Percentiles rank a stretch among this genome's conserved stretches.
phyloP scores from a whole-genome alignment of 2,797 vertebrate genomes.

The Cyclopterus lumpus region DNA sequence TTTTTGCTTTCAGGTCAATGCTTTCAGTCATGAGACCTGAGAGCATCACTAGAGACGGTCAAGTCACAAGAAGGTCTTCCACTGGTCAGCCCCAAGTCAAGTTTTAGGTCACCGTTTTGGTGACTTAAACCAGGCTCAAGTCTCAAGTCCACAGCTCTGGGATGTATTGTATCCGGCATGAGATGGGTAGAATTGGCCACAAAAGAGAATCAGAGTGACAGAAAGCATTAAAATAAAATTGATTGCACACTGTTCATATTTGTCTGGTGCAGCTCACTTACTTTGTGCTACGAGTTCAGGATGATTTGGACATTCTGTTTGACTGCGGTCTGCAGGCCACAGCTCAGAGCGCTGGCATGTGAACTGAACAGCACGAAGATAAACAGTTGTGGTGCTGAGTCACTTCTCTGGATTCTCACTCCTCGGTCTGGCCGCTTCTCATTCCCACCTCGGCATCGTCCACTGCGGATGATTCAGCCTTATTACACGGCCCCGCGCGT shows the following conservation, averaged over 20 bases:
- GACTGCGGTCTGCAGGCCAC: conserved; percentile 22
- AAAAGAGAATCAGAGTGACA: neutral
- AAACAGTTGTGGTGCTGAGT: conserved; percentile 57
- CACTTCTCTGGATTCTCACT: conserved; percentile 59
- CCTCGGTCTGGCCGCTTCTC: conserved; percentile 43
- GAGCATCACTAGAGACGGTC: neutral
- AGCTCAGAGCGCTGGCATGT: conserved; percentile 16
- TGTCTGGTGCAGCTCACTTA: neutral
- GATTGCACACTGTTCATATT: neutral
- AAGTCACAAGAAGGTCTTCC: neutral
- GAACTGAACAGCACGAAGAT: conserved; percentile 44
- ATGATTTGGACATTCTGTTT: conserved; percentile 11
- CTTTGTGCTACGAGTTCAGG: conserved; percentile 16
- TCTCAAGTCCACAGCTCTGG: neutral
- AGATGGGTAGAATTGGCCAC: neutral
- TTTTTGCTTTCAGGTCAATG: conserved; percentile 2
- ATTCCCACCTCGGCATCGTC: conserved; percentile 53
- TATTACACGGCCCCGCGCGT: conserved; percentile 35
- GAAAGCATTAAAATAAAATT: conserved; percentile 4
- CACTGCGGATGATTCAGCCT: conserved; percentile 62
- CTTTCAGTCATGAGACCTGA: neutral
- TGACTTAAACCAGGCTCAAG: neutral
- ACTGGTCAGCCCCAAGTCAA: too few relatives aligned
- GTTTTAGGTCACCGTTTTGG: neutral
- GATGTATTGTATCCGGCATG: neutral